Evolutionary conservation across 1,140 invertebrate genomes (phyloP), one percentile per base, ranked within the genome.

Genomic region (Scaptomyza montana): DNA sequence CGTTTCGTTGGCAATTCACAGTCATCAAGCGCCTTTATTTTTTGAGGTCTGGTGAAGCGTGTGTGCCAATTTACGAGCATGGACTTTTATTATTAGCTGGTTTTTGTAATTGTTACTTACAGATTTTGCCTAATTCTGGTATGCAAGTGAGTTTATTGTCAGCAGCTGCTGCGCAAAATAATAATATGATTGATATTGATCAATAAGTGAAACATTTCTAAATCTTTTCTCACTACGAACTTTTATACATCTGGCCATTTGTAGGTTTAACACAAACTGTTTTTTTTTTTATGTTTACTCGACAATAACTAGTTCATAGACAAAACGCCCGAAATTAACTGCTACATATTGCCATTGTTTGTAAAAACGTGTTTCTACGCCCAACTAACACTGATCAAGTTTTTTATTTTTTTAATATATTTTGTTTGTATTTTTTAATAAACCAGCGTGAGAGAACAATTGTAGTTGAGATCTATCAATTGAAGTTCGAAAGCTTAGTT

Each of bases 41-140:
- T 87, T 86, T 78, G 82, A 76, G 79, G 78, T 89, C 72, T 86
- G 78, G 36, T 86, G 84, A 86, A 86, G 82, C 82, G 82, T 86
- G 84, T 86, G 82, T 82, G 82, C 82, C 82, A 86, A 86, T 86
- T 86, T 86, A 89, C 68, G 75, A 89, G 84, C 79, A 65, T 74
- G 60, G 72, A 46, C 76, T 73, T 82, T 80, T 87, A 81, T 87
- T 81, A 87, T 86, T 87, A 86, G 81, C 77, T 60, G 46, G 46
- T 57, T 60, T 36, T 81, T 78, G 81, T 71, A 78, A 80, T 80
- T 72, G 59, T 66, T 57, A 64, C 57, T 47, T 63, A 84, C 61
- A 72, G 67, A 63, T 68, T 59, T 59, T 69, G 80, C 61, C 74
- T 19, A 53, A 86, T 70, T 74, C 74, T 50, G 12, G 30, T 41